Evolutionary conservation across 1,140 invertebrate genomes (phyloP).

Genomic region (Propsilocerus akamusi): DNA sequence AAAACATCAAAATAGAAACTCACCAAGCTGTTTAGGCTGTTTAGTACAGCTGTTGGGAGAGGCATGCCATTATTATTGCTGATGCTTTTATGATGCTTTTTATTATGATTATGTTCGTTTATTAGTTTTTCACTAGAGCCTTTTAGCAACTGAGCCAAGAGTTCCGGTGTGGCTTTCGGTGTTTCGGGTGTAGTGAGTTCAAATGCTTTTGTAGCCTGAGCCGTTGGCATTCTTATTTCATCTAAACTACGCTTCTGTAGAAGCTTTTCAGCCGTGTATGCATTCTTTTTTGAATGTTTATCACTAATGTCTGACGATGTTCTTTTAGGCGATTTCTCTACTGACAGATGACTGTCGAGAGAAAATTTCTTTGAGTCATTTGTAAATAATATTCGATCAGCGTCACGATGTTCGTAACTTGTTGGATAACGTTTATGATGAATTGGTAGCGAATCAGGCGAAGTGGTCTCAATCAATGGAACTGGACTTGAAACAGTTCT

Average conservation of each 20-base stretch:
- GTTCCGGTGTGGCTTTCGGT: slow-evolving; percentile 35
- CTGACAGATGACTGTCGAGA: background rate
- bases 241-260: slow-evolving; percentile 16
- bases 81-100: background rate
- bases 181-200: background rate
- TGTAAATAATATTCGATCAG: background rate
- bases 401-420: slow-evolving; percentile 5
- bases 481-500: slow-evolving; percentile 22
- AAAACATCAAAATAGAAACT: background rate
- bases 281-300: slow-evolving; percentile 14
- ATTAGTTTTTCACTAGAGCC: slow-evolving; percentile 55
- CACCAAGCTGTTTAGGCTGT: slow-evolving; percentile 5
- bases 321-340: slow-evolving; percentile 14
- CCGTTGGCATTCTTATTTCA: slow-evolving; percentile 4
- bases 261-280: slow-evolving; percentile 15
- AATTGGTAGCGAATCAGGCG: slow-evolving; percentile 4
- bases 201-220: slow-evolving; percentile 4
- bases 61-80: background rate
- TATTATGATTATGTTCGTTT: slow-evolving; percentile 24
- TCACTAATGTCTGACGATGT: slow-evolving; percentile 18
- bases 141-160: slow-evolving; percentile 49
- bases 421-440: slow-evolving; percentile 11
- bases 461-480: slow-evolving; percentile 10
- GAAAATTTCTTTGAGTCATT: slow-evolving; percentile 4
- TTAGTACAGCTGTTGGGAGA: slow-evolving; percentile 4